Percentiles rank a stretch among this genome's conserved stretches.
Conservation (phyloP, 2,888 invertebrate genomes). For the Scaptodrosophila latifasciaeformis region DNA sequence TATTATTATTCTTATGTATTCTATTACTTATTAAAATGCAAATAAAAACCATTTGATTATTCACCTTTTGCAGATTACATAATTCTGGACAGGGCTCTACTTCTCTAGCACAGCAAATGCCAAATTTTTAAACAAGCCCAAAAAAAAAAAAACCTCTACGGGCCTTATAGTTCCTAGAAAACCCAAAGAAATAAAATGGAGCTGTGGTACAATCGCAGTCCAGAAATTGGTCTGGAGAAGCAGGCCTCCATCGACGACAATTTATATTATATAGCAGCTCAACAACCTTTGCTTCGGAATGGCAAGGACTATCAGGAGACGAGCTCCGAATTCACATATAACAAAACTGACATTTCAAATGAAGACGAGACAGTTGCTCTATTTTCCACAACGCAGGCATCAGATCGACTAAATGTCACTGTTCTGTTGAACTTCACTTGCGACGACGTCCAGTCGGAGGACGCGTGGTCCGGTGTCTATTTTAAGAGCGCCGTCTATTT, state of each 20-base stretch:
- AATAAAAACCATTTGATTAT: too few relatives aligned
- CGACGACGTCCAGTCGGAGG: constrained; percentile 51
- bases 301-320: constrained; percentile 46
- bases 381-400: background rate
- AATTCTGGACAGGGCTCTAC: too few relatives aligned
- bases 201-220: too few relatives aligned
- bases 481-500: constrained; percentile 82
- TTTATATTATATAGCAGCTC: constrained; percentile 55
- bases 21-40: too few relatives aligned
- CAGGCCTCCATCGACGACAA: constrained; percentile 31
- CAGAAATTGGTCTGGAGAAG: constrained; percentile 22
- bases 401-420: constrained; percentile 40
- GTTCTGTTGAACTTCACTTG: constrained; percentile 55
- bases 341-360: constrained; percentile 25
- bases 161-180: too few relatives aligned
- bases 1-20: too few relatives aligned
- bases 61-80: too few relatives aligned
- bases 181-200: too few relatives aligned
- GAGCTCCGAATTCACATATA: constrained; percentile 26
- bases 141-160: too few relatives aligned
- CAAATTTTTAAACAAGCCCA: too few relatives aligned
- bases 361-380: constrained; percentile 9
- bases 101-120: too few relatives aligned
- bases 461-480: constrained; percentile 75
- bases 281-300: constrained; percentile 41